Percentiles rank a stretch among this genome's conserved stretches.
Conservation (phyloP, 2,113 vertebrate species). For the Hystrix cristata region DNA sequence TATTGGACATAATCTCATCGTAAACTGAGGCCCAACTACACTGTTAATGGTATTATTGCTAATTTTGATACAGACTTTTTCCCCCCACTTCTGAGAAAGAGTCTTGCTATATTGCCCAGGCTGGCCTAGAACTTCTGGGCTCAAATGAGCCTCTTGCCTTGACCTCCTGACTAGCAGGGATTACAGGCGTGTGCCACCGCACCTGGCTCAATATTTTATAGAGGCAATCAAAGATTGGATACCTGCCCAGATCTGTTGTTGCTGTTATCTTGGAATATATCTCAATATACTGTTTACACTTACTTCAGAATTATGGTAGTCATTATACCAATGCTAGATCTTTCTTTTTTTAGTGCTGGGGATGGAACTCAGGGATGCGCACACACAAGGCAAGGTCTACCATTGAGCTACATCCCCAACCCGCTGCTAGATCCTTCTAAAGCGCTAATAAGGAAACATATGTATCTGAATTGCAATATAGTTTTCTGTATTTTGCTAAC, state of each 20-base stretch:
- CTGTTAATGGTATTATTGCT: background rate
- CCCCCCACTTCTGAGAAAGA: background rate
- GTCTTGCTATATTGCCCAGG: background rate
- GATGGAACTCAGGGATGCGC: background rate
- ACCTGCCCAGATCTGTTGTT: background rate
- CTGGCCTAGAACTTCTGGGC: background rate
- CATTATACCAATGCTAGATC: background rate
- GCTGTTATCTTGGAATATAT: background rate
- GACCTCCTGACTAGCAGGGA: background rate
- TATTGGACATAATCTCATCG: background rate
- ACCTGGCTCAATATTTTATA: background rate
- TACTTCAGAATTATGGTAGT: background rate
- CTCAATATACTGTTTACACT: background rate
- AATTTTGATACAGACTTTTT: background rate
- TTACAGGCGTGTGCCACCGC: background rate
- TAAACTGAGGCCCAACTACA: background rate
- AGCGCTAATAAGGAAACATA: background rate
- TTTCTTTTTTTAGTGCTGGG: background rate
- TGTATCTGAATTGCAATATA: background rate
- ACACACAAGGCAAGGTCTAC: background rate
- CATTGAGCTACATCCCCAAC: background rate
- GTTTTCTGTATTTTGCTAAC: slow-evolving; percentile 26
- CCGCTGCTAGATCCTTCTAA: background rate
- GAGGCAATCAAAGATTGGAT: background rate
- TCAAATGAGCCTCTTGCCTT: background rate